These are phyloP conservation scores for Triplophysa siluroides DNA, from an alignment of 2,113 vertebrate species.

Conservation along the genomic window DNA sequence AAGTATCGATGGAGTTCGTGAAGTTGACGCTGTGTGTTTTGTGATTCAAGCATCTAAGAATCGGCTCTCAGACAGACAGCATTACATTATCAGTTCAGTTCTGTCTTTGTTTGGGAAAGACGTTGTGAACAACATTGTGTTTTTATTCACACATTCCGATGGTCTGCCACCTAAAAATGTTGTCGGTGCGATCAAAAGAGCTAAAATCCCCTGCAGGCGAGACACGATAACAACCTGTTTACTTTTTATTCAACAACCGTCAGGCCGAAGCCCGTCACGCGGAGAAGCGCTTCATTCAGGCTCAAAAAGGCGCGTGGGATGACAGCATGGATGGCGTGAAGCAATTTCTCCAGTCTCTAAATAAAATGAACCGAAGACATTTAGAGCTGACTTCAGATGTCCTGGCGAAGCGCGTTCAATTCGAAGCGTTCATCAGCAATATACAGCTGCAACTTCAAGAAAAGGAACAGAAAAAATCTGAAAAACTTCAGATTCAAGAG, in stretches of 20 bases:
- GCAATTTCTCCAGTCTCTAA: slow-evolving; percentile 12
- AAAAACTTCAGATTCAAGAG: slow-evolving; percentile 31
- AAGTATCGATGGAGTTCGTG: background rate
- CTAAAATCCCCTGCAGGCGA: slow-evolving; percentile 20
- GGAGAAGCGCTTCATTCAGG: background rate
- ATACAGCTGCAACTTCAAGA: slow-evolving; percentile 19
- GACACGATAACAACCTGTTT: background rate
- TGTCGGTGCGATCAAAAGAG: background rate
- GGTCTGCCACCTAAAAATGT: slow-evolving; percentile 27
- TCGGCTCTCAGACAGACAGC: slow-evolving; percentile 15
- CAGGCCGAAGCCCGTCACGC: background rate
- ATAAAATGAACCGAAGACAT: slow-evolving; percentile 10
- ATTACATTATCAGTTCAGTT: slow-evolving; percentile 28
- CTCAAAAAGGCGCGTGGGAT: background rate
- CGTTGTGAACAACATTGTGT: slow-evolving; percentile 39
- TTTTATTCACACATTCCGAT: slow-evolving; percentile 44
- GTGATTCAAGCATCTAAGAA: slow-evolving; percentile 19
- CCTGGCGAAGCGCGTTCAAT: background rate
- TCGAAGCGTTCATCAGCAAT: slow-evolving; percentile 28
- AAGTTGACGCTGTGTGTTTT: slow-evolving; percentile 30
- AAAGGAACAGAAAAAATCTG: background rate
- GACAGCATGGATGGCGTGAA: background rate
- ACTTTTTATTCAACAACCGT: slow-evolving; percentile 37
- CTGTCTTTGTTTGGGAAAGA: slow-evolving; percentile 46
- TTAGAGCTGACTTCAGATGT: slow-evolving; percentile 27